Evolutionary conservation across 2,113 vertebrate genomes (phyloP).

Genomic region (Erinaceus europaeus): DNA sequence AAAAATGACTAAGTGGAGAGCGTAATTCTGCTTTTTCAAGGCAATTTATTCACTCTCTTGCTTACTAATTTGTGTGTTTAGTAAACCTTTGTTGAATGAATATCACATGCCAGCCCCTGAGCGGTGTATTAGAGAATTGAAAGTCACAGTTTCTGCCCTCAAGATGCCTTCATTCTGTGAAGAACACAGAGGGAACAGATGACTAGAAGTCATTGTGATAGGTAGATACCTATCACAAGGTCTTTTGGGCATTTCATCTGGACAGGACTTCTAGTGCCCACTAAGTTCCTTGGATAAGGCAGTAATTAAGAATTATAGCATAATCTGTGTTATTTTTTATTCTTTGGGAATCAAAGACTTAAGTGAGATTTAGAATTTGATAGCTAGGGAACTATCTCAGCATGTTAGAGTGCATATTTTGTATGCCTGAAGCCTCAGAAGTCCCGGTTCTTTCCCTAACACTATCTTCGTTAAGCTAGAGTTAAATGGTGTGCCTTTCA

Average conservation of each 20-base stretch:
- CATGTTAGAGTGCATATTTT: too few species aligned
- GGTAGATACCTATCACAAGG: not conserved
- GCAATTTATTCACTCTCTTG: too few species aligned
- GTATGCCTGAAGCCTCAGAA: too few species aligned
- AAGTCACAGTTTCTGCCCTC: not conserved
- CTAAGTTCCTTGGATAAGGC: not conserved
- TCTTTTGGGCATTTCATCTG: not conserved
- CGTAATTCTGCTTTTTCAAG: too few species aligned
- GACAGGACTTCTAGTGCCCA: not conserved
- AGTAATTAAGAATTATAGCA: not conserved
- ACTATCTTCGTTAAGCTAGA: too few species aligned
- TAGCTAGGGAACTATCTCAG: too few species aligned
- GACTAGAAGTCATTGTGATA: not conserved
- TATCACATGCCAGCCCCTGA: not conserved
- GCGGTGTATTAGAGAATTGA: not conserved
- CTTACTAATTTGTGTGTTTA: not conserved
- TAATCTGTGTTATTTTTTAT: not conserved
- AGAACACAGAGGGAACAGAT: not conserved
- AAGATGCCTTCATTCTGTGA: not conserved
- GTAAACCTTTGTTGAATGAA: not conserved
- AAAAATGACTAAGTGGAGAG: not conserved
- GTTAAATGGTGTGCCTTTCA: too few species aligned
- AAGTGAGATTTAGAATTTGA: not conserved
- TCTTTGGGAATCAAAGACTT: not conserved
- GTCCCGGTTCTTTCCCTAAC: too few species aligned